Conservation (phyloP, 2,113 vertebrate genomes). For the Perca schrenkii region DNA sequence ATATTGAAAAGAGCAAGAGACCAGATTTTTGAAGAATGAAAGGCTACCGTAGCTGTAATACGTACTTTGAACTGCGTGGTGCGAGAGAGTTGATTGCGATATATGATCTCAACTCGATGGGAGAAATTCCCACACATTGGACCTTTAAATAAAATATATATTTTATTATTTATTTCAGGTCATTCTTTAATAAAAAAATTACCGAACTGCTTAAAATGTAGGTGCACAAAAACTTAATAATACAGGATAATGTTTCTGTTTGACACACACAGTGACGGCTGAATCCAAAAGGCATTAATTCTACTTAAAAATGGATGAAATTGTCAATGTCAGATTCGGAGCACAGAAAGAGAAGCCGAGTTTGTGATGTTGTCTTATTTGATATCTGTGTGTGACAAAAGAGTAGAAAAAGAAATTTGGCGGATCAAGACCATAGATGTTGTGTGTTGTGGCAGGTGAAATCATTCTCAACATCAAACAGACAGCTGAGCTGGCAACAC, state of each 20-base stretch:
- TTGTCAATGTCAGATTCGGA: background rate
- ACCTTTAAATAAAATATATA: too few species aligned
- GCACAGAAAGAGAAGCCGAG: background rate
- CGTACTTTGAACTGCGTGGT: too few species aligned
- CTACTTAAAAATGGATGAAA: background rate
- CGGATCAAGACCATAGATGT: constrained; percentile 40
- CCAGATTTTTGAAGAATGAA: too few species aligned
- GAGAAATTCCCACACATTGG: too few species aligned
- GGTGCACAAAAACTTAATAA: background rate
- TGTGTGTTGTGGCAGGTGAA: constrained; percentile 36
- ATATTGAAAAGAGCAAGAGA: too few species aligned
- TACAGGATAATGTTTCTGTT: background rate
- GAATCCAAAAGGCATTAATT: background rate
- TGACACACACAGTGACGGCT: background rate
- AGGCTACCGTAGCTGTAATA: too few species aligned
- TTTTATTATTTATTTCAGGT: too few species aligned
- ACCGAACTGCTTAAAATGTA: background rate
- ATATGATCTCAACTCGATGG: too few species aligned
- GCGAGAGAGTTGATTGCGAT: too few species aligned
- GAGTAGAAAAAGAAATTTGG: background rate
- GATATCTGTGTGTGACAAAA: constrained; percentile 10
- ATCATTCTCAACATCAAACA: constrained; percentile 28
- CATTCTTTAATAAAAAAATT: too few species aligned
- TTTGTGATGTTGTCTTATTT: background rate
- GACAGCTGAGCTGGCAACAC: constrained; percentile 16